Base-by-base conservation (phyloP, 2,113 vertebrate genomes). In the Crotalus tigris region DNA sequence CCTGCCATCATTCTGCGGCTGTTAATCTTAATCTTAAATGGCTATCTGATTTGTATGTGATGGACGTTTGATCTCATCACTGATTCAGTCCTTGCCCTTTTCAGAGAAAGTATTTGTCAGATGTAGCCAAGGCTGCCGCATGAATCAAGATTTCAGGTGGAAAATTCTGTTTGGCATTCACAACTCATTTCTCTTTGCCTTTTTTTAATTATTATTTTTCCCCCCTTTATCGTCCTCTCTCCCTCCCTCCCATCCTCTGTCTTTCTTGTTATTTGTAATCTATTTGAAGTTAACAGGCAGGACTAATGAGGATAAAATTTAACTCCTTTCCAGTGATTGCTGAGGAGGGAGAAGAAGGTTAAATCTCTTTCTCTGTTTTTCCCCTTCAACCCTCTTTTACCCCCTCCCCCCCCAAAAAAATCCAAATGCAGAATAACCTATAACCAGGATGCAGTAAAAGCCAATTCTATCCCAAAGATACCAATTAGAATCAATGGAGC, bases 41-140 rank as follows among this genome's bases (percentile, higher is more conserved):
- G 93, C 96, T 96, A 95, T 89, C 94, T 93, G 94, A 96, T 88
- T 39, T 86, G 49, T 96, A 93, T 92, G 90, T 87, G 93, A 95
- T 33, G 94, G 94, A 94, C 91, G 57, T 93, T 97, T 96, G 94
- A 95, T 95, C 95, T 33, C 55, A 2, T 75, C 92, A 29, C 92
- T 95, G 94, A 92, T 92, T 94, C 93, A 95, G 94, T 44, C 85
- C 92, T 93, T 96, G 97, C 95, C 95, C 95, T 97, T 97, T 96
- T 96, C 93, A 91, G 59, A 93, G 89, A 89, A 87, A 94, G 59
- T 10, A 9, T 91, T 94, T 94, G 75, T 81, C 85, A 92, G 85
- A 55, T 69, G 94, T 91, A 94, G 95, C 13, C 4, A 3, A 23
- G 13, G 39, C n/a, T 86, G 54, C 55, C 64, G 44, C 49, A 93